Evolutionary conservation across 1,140 invertebrate genomes (phyloP).

Genomic region (Lanistes nyassanus): DNA sequence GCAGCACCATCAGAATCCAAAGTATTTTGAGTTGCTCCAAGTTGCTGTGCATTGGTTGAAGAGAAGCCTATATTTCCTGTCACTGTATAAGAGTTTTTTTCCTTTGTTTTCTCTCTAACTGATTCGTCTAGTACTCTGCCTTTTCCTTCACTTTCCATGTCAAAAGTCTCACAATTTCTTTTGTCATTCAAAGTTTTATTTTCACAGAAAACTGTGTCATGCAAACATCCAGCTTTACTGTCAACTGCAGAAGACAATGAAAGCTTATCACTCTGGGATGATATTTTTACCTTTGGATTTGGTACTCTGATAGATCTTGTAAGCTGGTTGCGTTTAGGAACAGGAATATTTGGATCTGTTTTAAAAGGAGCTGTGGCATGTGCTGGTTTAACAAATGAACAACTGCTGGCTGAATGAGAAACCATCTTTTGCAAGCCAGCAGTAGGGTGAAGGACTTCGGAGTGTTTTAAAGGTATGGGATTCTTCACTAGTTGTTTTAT

Average conservation of each 20-base stretch:
- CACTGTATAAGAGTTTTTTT: neutral
- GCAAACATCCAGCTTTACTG: neutral
- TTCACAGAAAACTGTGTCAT: neutral
- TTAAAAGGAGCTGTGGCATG: constrained; percentile 48
- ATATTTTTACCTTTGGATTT: no score
- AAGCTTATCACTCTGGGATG: neutral
- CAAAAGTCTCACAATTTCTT: neutral
- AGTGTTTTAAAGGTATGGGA: neutral
- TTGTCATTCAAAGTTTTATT: neutral
- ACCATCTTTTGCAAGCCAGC: neutral
- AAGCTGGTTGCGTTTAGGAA: constrained; percentile 27
- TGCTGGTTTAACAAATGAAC: constrained; percentile 13
- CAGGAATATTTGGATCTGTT: constrained; percentile 35
- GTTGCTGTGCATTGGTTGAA: neutral
- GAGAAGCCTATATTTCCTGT: neutral
- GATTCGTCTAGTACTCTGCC: neutral
- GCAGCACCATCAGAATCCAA: neutral
- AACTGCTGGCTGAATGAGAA: neutral
- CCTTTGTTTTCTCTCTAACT: neutral
- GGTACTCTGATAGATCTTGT: no score
- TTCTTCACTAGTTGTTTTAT: neutral
- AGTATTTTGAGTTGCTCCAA: no score
- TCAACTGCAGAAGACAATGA: no score
- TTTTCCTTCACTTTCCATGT: neutral
- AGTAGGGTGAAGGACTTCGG: constrained; percentile 6